These are phyloP conservation scores for Philaenus spumarius DNA, from an alignment of 1,140 invertebrate genomes.

Conservation along the genomic window DNA sequence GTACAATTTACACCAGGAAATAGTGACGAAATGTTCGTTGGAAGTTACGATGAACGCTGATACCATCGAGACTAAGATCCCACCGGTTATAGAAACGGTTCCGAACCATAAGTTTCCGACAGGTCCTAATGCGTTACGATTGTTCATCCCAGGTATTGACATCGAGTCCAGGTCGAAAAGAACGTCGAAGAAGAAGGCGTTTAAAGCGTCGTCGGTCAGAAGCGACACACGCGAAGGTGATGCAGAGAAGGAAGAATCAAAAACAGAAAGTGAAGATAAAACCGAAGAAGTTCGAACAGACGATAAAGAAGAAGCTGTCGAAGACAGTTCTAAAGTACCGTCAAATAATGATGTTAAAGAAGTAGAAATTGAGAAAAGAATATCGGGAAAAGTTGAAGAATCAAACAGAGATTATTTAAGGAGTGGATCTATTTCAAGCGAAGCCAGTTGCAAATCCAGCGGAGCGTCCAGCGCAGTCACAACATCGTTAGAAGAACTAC, in stretches of 20 bases:
- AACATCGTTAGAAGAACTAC: slow-evolving; percentile 7
- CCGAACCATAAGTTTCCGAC: slow-evolving; percentile 41
- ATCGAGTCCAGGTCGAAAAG: slow-evolving; percentile 40
- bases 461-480: slow-evolving; percentile 3
- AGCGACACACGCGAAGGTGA: not conserved
- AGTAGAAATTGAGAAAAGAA: slow-evolving; percentile 6
- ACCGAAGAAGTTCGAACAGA: not conserved
- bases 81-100: slow-evolving; percentile 15
- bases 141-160: slow-evolving; percentile 48
- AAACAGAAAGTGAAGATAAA: too few relatives aligned
- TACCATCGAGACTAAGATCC: slow-evolving; percentile 18
- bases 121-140: slow-evolving; percentile 44
- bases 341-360: not conserved
- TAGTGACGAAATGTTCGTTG: slow-evolving; percentile 43
- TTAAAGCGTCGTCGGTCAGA: not conserved
- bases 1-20: slow-evolving; percentile 47
- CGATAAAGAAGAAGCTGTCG: not conserved
- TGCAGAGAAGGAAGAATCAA: too few relatives aligned
- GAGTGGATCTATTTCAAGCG: slow-evolving; percentile 6
- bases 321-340: not conserved
- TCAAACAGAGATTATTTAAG: not conserved
- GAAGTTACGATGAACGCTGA: slow-evolving; percentile 29
- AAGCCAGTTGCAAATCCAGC: slow-evolving; percentile 8
- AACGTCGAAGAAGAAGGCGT: slow-evolving; percentile 41
- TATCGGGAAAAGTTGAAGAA: not conserved